Percentiles rank a stretch among this genome's conserved stretches.
Conservation (phyloP, 2,797 vertebrate species). For the Enteromius unitaeniatus region DNA sequence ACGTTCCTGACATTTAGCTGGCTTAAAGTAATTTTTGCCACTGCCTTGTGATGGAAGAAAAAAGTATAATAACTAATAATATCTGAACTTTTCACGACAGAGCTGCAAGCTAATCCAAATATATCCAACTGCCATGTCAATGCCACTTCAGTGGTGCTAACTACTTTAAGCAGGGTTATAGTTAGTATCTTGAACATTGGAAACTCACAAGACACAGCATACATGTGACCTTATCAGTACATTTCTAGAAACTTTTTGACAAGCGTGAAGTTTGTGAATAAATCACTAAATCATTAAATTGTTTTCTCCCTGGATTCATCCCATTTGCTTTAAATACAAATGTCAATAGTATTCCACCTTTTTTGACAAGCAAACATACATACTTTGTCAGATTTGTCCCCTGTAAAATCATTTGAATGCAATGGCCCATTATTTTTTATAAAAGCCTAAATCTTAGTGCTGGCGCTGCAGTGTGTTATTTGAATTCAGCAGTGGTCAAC, state of each 20-base stretch:
- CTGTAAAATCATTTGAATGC: background rate
- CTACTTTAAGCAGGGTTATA: conserved; percentile 2
- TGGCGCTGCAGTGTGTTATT: background rate
- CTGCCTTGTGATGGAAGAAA: background rate
- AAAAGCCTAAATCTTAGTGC: background rate
- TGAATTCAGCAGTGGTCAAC: conserved; percentile 10
- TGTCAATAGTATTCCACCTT: background rate
- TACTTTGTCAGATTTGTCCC: background rate
- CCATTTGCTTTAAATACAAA: background rate
- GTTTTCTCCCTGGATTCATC: background rate
- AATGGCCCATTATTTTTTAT: background rate
- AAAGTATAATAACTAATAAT: conserved; percentile 22
- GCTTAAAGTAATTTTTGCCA: conserved; percentile 18
- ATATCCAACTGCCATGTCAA: conserved; percentile 5
- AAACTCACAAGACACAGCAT: background rate
- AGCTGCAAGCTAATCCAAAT: conserved; percentile 28
- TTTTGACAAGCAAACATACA: background rate
- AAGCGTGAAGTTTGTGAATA: background rate
- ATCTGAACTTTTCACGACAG: conserved; percentile 30
- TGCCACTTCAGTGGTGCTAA: conserved; percentile 21
- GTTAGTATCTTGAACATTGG: conserved; percentile 3
- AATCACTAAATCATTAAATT: background rate
- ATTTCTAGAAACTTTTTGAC: background rate
- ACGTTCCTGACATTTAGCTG: conserved; percentile 23
- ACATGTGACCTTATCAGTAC: background rate